phyloP scores from a whole-genome alignment of 2,888 invertebrate genomes.

The Unio delphinus region DNA sequence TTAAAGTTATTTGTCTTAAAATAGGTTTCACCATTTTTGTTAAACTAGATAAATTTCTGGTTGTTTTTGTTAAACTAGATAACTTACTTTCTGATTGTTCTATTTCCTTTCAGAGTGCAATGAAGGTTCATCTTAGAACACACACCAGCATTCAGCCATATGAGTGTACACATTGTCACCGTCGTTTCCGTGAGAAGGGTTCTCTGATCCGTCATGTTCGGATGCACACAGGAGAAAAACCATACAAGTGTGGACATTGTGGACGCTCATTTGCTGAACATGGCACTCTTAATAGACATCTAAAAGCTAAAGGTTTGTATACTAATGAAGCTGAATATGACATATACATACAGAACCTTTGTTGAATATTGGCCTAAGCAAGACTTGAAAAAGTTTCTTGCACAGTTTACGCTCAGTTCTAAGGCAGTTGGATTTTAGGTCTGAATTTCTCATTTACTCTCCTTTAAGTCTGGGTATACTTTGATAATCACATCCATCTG shows the following conservation, averaged over 20 bases:
- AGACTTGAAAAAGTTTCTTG: no score
- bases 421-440: no score
- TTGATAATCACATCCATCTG: no score
- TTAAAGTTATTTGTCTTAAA: no score
- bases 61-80: not conserved
- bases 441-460: no score
- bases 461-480: no score
- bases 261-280: constrained; percentile 65
- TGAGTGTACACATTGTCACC: constrained; percentile 60
- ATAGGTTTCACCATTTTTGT: not conserved
- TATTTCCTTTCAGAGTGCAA: constrained; percentile 59
- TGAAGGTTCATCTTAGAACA: constrained; percentile 67
- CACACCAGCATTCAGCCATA: constrained; percentile 63
- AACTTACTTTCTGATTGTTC: not conserved
- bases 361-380: no score
- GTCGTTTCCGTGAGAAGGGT: constrained; percentile 66
- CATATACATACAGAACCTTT: no score
- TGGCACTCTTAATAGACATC: constrained; percentile 66
- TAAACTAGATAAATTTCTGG: not conserved
- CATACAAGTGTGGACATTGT: constrained; percentile 63
- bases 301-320: constrained; percentile 65
- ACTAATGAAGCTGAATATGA: no score
- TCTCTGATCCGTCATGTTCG: constrained; percentile 65
- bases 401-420: no score
- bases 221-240: constrained; percentile 67